phyloP scores from a whole-genome alignment of 2,113 vertebrate genomes.

The Cathartes aura region DNA sequence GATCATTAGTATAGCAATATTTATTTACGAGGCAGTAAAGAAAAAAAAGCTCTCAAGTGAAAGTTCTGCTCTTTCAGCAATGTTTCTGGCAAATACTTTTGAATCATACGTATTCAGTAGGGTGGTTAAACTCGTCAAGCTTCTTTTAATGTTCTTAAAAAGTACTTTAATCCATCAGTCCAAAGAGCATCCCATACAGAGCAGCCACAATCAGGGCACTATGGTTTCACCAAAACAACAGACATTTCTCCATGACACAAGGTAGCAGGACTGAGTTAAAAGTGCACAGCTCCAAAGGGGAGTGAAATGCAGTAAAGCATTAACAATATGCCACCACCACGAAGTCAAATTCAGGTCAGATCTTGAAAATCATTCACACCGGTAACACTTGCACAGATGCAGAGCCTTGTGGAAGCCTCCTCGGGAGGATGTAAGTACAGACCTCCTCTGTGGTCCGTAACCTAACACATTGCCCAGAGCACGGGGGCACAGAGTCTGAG shows the following conservation, averaged over 20 bases:
- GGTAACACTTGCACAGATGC: accelerated
- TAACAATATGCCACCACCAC: neutral
- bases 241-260: neutral
- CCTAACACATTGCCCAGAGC: neutral
- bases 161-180: neutral
- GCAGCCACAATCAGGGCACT: neutral
- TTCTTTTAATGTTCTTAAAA: neutral
- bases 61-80: neutral
- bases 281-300: neutral
- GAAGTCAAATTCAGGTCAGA: neutral
- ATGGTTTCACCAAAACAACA: neutral
- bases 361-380: neutral
- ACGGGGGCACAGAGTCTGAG: accelerated
- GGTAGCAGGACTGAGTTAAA: neutral
- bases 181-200: neutral
- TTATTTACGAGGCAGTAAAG: neutral
- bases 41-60: neutral
- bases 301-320: neutral
- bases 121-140: neutral
- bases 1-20: neutral
- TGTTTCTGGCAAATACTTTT: neutral
- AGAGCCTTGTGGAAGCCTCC: neutral
- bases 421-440: accelerated
- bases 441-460: neutral
- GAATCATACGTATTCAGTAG: neutral